Evolutionary conservation across 2,797 vertebrate genomes (phyloP).

Genomic region (Gymnopithys bicolor): DNA sequence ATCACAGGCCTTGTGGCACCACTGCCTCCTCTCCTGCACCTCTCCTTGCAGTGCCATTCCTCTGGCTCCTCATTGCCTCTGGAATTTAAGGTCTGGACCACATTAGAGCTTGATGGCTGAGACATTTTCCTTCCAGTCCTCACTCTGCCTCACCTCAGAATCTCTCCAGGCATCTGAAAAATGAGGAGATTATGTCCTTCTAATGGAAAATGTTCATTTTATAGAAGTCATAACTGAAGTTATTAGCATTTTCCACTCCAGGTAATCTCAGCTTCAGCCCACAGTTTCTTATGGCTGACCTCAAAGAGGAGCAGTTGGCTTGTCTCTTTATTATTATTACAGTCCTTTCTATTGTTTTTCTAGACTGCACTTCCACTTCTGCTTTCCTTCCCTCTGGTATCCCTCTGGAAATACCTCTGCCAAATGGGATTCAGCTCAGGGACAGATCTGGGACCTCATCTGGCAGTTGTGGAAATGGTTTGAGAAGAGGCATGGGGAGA

Average conservation of each 20-base stretch:
- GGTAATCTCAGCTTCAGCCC: neutral
- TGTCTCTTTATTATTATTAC: neutral
- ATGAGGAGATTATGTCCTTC: neutral
- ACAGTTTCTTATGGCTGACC: neutral
- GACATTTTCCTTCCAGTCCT: neutral
- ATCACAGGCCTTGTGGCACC: neutral
- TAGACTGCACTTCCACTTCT: neutral
- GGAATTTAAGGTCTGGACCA: neutral
- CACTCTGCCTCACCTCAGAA: neutral
- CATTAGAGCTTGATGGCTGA: rapidly evolving
- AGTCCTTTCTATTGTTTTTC: neutral
- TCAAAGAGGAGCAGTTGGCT: neutral
- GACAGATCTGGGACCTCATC: neutral
- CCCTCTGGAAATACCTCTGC: neutral
- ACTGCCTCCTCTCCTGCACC: neutral
- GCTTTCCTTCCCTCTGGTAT: neutral
- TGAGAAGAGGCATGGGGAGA: neutral
- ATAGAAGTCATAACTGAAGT: neutral
- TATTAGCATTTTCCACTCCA: neutral
- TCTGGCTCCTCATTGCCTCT: neutral
- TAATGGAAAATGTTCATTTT: neutral
- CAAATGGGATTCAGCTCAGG: neutral
- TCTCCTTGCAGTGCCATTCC: neutral
- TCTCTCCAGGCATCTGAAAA: neutral
- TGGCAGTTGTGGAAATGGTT: neutral